A percentile compares a stretch with the other conserved stretches of the same genome.
phyloP scores from a whole-genome alignment of 2,888 invertebrate species.

The Euphydryas editha region DNA sequence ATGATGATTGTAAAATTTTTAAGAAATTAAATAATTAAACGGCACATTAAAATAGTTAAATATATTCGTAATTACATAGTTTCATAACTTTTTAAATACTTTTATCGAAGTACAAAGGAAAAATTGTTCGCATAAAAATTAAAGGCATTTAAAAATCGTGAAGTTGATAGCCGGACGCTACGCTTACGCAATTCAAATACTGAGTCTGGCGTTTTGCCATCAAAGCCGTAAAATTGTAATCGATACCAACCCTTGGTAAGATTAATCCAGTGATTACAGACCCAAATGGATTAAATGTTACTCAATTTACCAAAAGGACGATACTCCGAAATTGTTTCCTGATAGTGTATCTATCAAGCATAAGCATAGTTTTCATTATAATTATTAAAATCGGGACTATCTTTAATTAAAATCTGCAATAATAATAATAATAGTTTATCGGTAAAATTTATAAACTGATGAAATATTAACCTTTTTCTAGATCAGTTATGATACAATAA shows the following conservation, averaged over 20 bases:
- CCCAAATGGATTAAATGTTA: constrained; percentile 44
- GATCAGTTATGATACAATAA: too few relatives aligned
- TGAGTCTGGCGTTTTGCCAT: constrained; percentile 25
- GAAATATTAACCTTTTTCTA: too few relatives aligned
- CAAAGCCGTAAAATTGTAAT: constrained; percentile 35
- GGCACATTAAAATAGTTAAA: too few relatives aligned
- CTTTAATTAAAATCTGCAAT: not conserved
- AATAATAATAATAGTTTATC: not conserved
- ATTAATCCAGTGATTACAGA: constrained; percentile 40
- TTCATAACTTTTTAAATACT: too few relatives aligned
- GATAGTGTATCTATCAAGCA: constrained; percentile 19
- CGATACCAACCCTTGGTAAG: constrained; percentile 36
- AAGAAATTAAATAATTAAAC: too few relatives aligned
- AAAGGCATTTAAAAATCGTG: not conserved
- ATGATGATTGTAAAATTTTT: too few relatives aligned
- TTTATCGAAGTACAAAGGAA: not conserved
- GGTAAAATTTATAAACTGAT: too few relatives aligned
- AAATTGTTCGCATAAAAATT: not conserved
- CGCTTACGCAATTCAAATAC: constrained; percentile 8
- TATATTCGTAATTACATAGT: too few relatives aligned
- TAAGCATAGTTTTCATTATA: constrained; percentile 14
- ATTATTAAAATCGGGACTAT: not conserved
- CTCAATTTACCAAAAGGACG: constrained; percentile 36
- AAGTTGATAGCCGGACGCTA: not conserved
- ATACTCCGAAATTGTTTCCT: constrained; percentile 21